Conservation (phyloP, 2,888 invertebrate species). For the Aleiodes alternator region DNA sequence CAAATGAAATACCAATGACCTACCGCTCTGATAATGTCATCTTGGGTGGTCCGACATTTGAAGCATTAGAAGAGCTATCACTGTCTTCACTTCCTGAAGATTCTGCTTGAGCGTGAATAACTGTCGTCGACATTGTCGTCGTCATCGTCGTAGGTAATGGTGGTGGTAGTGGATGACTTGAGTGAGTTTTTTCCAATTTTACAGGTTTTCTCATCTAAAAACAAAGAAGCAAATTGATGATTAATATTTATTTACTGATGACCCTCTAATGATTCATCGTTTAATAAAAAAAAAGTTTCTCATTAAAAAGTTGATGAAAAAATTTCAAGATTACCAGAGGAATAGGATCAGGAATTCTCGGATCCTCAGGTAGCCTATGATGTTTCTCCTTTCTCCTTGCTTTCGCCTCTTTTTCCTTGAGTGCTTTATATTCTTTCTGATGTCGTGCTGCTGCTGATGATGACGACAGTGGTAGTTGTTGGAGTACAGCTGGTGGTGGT, state of each 20-base stretch:
- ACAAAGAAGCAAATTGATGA: neutral
- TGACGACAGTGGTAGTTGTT: conserved; percentile 75
- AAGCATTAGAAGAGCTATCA: conserved; percentile 78
- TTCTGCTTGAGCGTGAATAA: conserved; percentile 73
- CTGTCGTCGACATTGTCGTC: conserved; percentile 55
- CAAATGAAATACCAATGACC: neutral
- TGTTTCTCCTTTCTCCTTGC: conserved; percentile 71
- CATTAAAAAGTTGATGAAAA: neutral
- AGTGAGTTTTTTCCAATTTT: conserved; percentile 71
- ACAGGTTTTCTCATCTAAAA: conserved; percentile 71
- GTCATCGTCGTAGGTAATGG: no score
- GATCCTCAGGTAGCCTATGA: conserved; percentile 70
- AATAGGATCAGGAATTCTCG: conserved; percentile 71
- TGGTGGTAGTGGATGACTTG: conserved; percentile 60
- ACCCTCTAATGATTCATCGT: neutral
- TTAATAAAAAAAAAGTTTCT: neutral
- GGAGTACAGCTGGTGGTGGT: conserved; percentile 76
- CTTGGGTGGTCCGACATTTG: conserved; percentile 79
- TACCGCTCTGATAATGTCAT: conserved; percentile 87
- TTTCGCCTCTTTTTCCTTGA: conserved; percentile 71
- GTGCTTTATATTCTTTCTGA: conserved; percentile 78
- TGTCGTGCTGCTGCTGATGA: conserved; percentile 64
- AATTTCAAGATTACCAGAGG: conserved; percentile 66
- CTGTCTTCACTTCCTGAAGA: conserved; percentile 81
- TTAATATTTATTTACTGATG: conserved; percentile 17